Conservation (phyloP, 2,797 vertebrate genomes). For the Manis crassicaudata region DNA sequence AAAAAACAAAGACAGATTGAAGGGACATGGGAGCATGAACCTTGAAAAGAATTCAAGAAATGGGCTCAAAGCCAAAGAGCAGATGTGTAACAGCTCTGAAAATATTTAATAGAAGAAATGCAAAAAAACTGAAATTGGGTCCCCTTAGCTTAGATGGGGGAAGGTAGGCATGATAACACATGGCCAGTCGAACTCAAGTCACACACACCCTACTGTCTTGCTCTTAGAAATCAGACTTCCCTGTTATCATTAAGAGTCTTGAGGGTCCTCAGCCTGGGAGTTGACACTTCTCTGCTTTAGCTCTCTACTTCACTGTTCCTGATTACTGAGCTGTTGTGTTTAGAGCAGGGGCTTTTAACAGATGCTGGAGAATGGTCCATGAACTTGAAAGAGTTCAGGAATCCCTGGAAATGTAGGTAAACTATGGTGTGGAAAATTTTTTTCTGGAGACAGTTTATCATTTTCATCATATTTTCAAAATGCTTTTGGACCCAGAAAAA, state of each 20-base stretch:
- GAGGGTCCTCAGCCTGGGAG: not conserved
- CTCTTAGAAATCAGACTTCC: not conserved
- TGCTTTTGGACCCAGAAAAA: slow-evolving; percentile 11
- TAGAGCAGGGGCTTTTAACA: not conserved
- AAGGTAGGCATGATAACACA: not conserved
- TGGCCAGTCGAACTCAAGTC: not conserved
- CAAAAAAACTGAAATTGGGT: not conserved
- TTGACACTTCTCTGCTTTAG: not conserved
- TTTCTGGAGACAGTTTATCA: not conserved
- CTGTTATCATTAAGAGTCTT: not conserved
- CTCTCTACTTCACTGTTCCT: not conserved
- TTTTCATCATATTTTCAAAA: slow-evolving; percentile 47
- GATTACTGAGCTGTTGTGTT: not conserved
- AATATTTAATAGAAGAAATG: not conserved
- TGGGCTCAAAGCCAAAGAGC: not conserved
- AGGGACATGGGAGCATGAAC: not conserved
- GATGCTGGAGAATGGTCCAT: not conserved
- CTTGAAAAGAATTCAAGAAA: not conserved
- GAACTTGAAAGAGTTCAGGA: not conserved
- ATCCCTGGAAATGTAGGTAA: not conserved
- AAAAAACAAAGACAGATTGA: not conserved
- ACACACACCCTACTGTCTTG: not conserved
- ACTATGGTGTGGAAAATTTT: not conserved
- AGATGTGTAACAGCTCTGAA: not conserved
- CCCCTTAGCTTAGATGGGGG: not conserved